Evolutionary conservation across 2,888 invertebrate genomes (phyloP).

Genomic region (Nymphalis polychloros): DNA sequence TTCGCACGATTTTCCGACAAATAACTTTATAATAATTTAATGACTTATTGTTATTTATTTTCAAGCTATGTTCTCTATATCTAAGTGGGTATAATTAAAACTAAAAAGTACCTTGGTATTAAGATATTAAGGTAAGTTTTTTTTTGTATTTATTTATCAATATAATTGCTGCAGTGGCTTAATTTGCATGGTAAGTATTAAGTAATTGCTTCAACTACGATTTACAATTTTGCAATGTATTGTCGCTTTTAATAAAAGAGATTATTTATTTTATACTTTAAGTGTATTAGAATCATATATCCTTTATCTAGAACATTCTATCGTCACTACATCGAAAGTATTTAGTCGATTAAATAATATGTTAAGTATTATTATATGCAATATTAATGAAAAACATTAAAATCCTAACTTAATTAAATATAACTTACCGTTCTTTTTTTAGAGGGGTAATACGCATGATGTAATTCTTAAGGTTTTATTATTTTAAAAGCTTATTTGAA

Average conservation of each 20-base stretch:
- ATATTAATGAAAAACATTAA: too few relatives aligned
- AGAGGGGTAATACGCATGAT: too few relatives aligned
- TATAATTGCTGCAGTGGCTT: slow-evolving; percentile 22
- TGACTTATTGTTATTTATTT: not conserved
- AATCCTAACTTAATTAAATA: too few relatives aligned
- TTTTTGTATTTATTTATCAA: slow-evolving; percentile 8
- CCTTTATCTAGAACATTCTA: slow-evolving; percentile 11
- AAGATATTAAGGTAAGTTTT: not conserved
- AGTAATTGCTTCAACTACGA: slow-evolving; percentile 13
- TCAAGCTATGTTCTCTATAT: slow-evolving; percentile 1
- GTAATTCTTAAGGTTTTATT: too few relatives aligned
- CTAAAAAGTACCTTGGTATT: too few relatives aligned
- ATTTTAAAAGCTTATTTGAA: too few relatives aligned
- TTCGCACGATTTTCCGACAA: slow-evolving; percentile 17
- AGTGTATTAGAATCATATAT: not conserved
- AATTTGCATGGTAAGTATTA: slow-evolving; percentile 20
- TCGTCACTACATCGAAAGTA: not conserved
- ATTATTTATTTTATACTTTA: not conserved
- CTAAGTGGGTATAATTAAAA: not conserved
- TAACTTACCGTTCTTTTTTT: too few relatives aligned
- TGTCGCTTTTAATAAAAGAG: not conserved
- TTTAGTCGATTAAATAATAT: not conserved
- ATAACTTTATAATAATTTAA: not conserved
- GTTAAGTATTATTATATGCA: too few relatives aligned
- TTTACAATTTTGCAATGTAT: slow-evolving; percentile 9